Evolutionary conservation across 2,113 vertebrate species (phyloP), one percentile per base, ranked within the genome.

Genomic region (Callopanchax toddi): DNA sequence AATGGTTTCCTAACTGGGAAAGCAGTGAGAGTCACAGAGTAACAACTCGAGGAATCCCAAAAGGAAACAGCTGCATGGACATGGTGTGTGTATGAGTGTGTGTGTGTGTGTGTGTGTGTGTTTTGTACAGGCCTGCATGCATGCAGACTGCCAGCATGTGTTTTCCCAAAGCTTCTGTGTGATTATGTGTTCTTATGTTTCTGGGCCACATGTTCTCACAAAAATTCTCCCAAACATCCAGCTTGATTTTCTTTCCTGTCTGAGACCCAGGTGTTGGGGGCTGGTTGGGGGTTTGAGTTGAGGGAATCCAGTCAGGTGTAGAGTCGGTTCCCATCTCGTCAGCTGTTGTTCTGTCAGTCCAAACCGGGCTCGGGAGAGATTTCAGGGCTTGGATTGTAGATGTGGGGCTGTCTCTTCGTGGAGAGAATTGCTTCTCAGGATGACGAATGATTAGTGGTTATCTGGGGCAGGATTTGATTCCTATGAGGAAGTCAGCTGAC

Each of bases 361-460:
- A 79, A 60, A 77, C 45, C 5, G 71, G 71, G 71, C 79, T 79
- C 71, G 44, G 67, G 69, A 74, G 79, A 65, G 76, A 79, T 78
- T 69, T 66, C 49, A 44, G 36, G 60, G 92, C 5, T 91, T 86
- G 92, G 95, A 96, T 29, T 95, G 95, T 94, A 96, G 96, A 97
- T 94, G 93, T 92, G 93, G 92, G 89, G 90, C 75, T 92, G 93
- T 94, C 94, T 93, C 94, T 92, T 92, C 84, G 91, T 95, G 94
- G 93, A 91, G 95, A 94, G 95, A 96, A 98, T 97, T 96, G 95
- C 95, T 96, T 97, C 95, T 96, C 92, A 88, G 90, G 93, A 93
- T 95, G 94, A 96, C 94, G 95, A 96, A 96, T 96, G 96, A 98
- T 99, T 96, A 96, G 93, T 95, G 90, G 92, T 95, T 97, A 98